Evolutionary conservation across 1,140 invertebrate genomes (phyloP).

Genomic region (Drosophila pectinifera): DNA sequence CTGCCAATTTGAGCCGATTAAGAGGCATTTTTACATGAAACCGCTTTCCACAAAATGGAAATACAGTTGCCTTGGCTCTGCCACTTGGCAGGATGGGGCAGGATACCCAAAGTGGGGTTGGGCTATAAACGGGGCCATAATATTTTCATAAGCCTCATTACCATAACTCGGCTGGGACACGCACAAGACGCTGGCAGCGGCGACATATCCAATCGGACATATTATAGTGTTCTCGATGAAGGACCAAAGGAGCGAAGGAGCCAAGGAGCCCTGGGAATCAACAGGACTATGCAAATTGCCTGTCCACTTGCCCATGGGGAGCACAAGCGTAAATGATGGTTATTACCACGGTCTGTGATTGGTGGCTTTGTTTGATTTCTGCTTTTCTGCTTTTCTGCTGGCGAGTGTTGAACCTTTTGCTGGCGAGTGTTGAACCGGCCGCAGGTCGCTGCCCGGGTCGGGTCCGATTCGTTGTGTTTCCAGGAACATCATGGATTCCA

Average conservation of each 20-base stretch:
- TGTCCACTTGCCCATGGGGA: conserved; percentile 33
- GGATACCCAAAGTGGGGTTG: conserved; percentile 1
- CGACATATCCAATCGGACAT: conserved; percentile 28
- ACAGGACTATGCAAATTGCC: conserved; percentile 47
- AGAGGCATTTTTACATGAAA: conserved; percentile 15
- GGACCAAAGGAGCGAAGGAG: background rate
- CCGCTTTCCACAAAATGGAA: conserved; percentile 24
- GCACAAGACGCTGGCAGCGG: background rate
- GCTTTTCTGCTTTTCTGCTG: conserved; percentile 26
- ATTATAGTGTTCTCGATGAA: conserved; percentile 22
- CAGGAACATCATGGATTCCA: background rate
- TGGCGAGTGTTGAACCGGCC: conserved; percentile 41
- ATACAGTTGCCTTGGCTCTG: conserved; percentile 20
- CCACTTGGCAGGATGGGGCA: conserved; percentile 1
- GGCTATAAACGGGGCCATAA: conserved; percentile 36
- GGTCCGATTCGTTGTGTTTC: background rate
- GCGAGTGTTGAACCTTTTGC: conserved; percentile 29
- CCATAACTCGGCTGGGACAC: conserved; percentile 18
- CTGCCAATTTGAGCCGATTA: conserved; percentile 56
- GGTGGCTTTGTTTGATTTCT: conserved; percentile 49
- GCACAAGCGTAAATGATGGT: conserved; percentile 56
- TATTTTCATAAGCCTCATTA: conserved; percentile 49
- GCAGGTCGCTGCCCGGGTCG: no score
- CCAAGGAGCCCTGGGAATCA: background rate
- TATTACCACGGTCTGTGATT: conserved; percentile 55